Percentiles rank a stretch among this genome's conserved stretches.
Conservation (phyloP, 2,888 invertebrate species). For the Stenodera caucasica region DNA sequence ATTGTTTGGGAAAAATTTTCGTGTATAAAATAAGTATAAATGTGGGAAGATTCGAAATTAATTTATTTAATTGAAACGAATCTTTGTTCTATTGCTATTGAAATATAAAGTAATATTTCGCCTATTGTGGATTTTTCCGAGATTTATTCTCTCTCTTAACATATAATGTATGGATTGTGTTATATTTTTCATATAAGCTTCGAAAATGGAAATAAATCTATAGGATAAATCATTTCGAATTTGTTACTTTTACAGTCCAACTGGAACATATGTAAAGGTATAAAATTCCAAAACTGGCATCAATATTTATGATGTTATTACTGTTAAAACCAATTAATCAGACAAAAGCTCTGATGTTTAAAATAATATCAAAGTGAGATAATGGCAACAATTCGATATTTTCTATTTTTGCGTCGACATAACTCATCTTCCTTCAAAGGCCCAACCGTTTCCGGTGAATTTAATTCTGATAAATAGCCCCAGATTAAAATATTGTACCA, state of each 20-base stretch:
- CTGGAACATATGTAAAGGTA: conserved; percentile 24
- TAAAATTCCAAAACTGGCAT: background rate
- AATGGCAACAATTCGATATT: conserved; percentile 49
- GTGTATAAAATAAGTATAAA: background rate
- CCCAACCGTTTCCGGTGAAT: conserved; percentile 30
- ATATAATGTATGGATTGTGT: background rate
- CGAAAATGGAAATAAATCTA: background rate
- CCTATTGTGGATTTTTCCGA: background rate
- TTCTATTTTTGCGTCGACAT: conserved; percentile 48
- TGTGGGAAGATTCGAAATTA: too few relatives aligned
- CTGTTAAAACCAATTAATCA: conserved; percentile 38
- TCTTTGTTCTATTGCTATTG: background rate
- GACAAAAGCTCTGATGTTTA: conserved; percentile 40
- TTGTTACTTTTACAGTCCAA: background rate
- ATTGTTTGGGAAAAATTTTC: background rate
- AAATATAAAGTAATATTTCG: background rate
- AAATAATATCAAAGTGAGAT: conserved; percentile 45
- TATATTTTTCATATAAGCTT: background rate
- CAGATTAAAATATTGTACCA: conserved; percentile 32
- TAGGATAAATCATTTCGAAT: conserved; percentile 3
- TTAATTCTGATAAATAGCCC: conserved; percentile 41
- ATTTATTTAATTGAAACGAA: background rate
- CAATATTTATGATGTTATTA: conserved; percentile 39
- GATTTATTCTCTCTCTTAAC: background rate
- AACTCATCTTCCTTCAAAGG: conserved; percentile 47